These are phyloP conservation scores for Epinotia ramella DNA, from an alignment of 2,888 invertebrate species.

Conservation along the genomic window DNA sequence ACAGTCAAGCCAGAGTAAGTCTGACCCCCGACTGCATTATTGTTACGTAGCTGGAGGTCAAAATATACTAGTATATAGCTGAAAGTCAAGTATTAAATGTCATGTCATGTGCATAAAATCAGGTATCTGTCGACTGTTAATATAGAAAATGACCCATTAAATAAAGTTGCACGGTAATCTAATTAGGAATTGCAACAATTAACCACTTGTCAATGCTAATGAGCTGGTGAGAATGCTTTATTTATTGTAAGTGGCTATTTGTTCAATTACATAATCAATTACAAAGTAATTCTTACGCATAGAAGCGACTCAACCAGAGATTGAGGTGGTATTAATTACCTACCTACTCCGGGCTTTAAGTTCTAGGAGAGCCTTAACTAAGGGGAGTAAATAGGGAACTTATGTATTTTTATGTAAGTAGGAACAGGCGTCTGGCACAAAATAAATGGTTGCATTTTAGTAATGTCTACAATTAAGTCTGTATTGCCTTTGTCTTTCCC, in stretches of 20 bases:
- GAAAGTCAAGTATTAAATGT: not conserved
- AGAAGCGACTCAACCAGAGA: too few relatives aligned
- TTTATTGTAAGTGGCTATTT: not conserved
- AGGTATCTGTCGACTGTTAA: not conserved
- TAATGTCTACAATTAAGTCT: too few relatives aligned
- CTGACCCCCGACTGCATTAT: not conserved
- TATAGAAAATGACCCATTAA: slow-evolving; percentile 1
- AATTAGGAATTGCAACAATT: slow-evolving; percentile 15
- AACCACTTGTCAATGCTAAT: slow-evolving; percentile 7
- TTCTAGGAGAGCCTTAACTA: too few relatives aligned
- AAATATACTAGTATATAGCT: not conserved
- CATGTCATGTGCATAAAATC: not conserved
- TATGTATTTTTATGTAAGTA: not conserved
- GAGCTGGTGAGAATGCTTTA: not conserved
- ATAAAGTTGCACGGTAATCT: not conserved
- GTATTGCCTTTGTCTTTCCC: too few relatives aligned
- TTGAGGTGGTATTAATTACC: too few relatives aligned
- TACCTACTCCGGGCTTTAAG: too few relatives aligned
- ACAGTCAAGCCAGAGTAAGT: not conserved
- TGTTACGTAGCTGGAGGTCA: not conserved
- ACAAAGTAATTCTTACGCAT: too few relatives aligned
- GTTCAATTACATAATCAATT: not conserved
- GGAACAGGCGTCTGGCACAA: not conserved
- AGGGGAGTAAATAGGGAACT: too few relatives aligned
- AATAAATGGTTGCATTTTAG: not conserved